phyloP scores from a whole-genome alignment of 2,113 vertebrate genomes.

The Pangasianodon hypophthalmus region DNA sequence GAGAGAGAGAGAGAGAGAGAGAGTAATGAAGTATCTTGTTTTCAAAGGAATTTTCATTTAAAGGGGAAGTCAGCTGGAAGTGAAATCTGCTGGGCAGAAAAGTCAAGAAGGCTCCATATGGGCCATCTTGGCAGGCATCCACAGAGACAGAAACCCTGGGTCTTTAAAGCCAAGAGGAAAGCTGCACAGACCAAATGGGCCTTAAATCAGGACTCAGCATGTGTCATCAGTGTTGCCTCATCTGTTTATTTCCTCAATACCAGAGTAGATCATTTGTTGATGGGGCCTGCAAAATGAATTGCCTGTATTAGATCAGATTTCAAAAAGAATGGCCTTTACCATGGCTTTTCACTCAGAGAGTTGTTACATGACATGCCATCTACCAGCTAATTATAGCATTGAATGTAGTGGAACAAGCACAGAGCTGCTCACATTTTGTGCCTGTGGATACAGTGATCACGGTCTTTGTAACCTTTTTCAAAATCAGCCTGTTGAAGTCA shows the following conservation, averaged over 20 bases:
- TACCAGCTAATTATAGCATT: not conserved
- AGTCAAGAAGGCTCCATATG: slow-evolving; percentile 60
- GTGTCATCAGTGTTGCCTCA: not conserved
- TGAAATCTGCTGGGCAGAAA: slow-evolving; percentile 46
- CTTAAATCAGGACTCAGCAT: slow-evolving; percentile 17
- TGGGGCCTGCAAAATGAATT: not conserved
- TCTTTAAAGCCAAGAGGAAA: slow-evolving; percentile 53
- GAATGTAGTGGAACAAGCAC: no score
- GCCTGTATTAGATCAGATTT: not conserved
- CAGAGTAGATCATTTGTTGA: not conserved
- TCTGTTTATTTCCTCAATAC: not conserved
- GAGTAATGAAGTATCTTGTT: not conserved
- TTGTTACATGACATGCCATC: not conserved
- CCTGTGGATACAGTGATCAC: not conserved
- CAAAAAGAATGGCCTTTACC: not conserved
- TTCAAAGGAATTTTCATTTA: not conserved
- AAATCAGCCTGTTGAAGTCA: slow-evolving; percentile 50
- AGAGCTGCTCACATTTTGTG: not conserved
- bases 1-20: no score
- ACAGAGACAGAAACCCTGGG: slow-evolving; percentile 51
- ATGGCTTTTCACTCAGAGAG: not conserved
- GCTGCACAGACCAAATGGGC: slow-evolving; percentile 41
- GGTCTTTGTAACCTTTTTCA: not conserved
- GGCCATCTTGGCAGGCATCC: slow-evolving; percentile 56
- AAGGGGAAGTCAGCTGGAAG: slow-evolving; percentile 5